Conservation (phyloP, 2,113 vertebrate species). For the Istiophorus platypterus region DNA sequence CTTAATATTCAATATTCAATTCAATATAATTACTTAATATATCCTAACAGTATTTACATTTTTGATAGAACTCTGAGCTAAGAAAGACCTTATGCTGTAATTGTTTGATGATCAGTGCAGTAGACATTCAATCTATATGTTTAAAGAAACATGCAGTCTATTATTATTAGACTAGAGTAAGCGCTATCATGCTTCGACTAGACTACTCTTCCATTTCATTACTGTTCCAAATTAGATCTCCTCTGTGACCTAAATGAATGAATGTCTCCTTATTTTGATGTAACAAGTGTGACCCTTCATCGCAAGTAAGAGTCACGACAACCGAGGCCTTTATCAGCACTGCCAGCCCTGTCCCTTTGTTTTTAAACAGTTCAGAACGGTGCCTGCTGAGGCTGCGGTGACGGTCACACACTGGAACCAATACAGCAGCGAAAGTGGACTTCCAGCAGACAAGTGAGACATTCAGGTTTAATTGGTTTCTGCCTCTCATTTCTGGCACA, state of each 20-base stretch:
- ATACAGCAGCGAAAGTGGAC: no score
- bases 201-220: background rate
- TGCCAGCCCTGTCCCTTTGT: background rate
- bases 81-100: no score
- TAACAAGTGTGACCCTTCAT: background rate
- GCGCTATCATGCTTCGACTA: background rate
- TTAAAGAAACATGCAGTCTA: background rate
- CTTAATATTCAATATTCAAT: no score
- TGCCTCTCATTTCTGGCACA: slow-evolving; percentile 22
- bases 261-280: background rate
- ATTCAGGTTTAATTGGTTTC: slow-evolving; percentile 42
- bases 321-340: background rate
- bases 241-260: background rate
- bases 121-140: no score
- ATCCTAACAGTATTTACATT: no score
- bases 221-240: background rate
- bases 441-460: slow-evolving; percentile 3
- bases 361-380: background rate
- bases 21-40: no score
- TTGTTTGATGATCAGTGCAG: no score
- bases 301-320: background rate
- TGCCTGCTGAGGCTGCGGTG: background rate
- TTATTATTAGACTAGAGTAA: background rate
- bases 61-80: no score
- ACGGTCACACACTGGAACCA: background rate